phyloP scores from a whole-genome alignment of 2,113 vertebrate species.

The Stomatorhinus ivindoensis region DNA sequence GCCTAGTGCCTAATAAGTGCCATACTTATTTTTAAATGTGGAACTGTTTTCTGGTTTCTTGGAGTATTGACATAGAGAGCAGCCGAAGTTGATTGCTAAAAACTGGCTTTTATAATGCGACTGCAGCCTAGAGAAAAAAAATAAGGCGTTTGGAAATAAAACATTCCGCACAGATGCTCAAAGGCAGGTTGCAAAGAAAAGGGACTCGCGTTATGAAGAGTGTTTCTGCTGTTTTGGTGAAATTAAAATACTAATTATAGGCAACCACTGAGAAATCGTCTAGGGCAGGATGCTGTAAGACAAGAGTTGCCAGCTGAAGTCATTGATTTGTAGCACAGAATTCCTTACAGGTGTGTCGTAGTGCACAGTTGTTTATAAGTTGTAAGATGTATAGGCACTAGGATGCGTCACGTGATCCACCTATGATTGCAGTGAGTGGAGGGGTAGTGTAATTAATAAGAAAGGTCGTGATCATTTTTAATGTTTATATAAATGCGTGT shows the following conservation, averaged over 20 bases:
- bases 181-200: not conserved
- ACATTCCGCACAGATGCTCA: not conserved
- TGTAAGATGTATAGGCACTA: not conserved
- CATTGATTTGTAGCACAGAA: not conserved
- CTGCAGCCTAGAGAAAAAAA: not conserved
- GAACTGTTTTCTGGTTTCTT: not conserved
- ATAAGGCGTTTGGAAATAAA: not conserved
- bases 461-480: not conserved
- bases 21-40: not conserved
- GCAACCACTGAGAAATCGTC: not conserved
- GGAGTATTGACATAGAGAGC: not conserved
- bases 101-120: not conserved
- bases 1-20: too few species aligned
- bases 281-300: not conserved
- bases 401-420: not conserved
- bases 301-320: not conserved
- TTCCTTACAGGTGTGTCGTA: not conserved
- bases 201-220: not conserved
- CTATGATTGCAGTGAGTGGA: not conserved
- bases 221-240: not conserved
- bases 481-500: not conserved
- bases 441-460: not conserved
- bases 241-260: not conserved
- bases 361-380: not conserved
- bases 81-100: not conserved